These are phyloP conservation scores for Spodoptera exigua DNA, from an alignment of 2,888 invertebrate genomes.

Conservation along the genomic window DNA sequence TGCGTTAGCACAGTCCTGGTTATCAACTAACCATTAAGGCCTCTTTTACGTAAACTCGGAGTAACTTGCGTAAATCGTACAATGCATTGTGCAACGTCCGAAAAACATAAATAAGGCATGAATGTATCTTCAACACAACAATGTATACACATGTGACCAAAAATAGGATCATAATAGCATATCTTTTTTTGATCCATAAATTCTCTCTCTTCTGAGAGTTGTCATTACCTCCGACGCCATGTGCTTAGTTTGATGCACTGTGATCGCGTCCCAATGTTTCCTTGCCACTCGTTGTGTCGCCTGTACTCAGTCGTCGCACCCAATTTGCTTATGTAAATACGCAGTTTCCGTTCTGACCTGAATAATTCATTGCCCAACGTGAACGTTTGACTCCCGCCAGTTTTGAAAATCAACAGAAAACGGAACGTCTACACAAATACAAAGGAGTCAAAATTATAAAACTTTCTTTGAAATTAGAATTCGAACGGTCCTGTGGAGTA, in stretches of 20 bases:
- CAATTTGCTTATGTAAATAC: conserved; percentile 89
- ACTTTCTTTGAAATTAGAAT: conserved; percentile 64
- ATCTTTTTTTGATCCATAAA: background rate
- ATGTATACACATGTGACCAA: no score
- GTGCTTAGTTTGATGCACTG: conserved; percentile 54
- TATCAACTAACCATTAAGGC: no score
- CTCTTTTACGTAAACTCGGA: no score
- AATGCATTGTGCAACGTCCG: no score
- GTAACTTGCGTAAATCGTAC: no score
- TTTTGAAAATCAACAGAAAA: conserved; percentile 85
- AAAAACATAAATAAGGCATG: no score
- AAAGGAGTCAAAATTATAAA: conserved; percentile 76
- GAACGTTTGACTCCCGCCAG: conserved; percentile 81
- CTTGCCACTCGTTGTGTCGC: conserved; percentile 60
- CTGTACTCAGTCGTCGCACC: conserved; percentile 77
- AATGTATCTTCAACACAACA: no score
- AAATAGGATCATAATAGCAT: background rate
- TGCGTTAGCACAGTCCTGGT: no score
- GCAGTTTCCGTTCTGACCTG: conserved; percentile 85
- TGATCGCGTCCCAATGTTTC: conserved; percentile 60
- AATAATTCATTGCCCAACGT: conserved; percentile 85
- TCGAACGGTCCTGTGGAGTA: conserved; percentile 48
- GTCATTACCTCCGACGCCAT: conserved; percentile 1
- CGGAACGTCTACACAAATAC: conserved; percentile 75
- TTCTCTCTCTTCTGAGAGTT: background rate